Conservation (phyloP, 2,113 vertebrate genomes). For the Phrynosoma platyrhinos region DNA sequence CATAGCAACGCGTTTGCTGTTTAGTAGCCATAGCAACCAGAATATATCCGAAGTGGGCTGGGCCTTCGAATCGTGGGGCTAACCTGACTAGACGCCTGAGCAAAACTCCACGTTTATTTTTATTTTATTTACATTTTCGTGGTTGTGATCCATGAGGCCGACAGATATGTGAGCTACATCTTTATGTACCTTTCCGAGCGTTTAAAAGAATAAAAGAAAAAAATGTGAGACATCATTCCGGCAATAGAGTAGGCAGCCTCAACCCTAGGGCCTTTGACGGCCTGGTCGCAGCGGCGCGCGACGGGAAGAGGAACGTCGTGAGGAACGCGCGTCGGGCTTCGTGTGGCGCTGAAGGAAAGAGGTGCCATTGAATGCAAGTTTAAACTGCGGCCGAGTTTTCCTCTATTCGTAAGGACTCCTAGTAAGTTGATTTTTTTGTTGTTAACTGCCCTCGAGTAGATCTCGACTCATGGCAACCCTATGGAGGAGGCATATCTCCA, state of each 20-base stretch:
- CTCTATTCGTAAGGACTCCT: no score
- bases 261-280: slow-evolving; percentile 16
- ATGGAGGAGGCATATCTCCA: no score
- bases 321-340: background rate
- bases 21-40: slow-evolving; percentile 9
- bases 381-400: no score
- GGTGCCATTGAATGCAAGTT: no score
- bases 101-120: background rate
- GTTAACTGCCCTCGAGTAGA: no score
- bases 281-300: slow-evolving; percentile 39
- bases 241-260: background rate
- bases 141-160: no score
- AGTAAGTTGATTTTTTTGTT: no score
- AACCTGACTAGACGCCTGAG: background rate
- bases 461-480: no score
- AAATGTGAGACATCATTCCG: background rate
- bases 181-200: no score
- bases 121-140: no score
- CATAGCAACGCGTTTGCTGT: background rate
- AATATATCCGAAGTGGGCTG: fast-evolving
- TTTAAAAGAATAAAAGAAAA: background rate
- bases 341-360: no score
- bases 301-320: background rate
- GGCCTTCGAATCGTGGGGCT: background rate
- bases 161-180: background rate